Evolutionary conservation across 2,888 invertebrate genomes (phyloP), one percentile per base, ranked within the genome.

Genomic region (Geotrupes spiniger): DNA sequence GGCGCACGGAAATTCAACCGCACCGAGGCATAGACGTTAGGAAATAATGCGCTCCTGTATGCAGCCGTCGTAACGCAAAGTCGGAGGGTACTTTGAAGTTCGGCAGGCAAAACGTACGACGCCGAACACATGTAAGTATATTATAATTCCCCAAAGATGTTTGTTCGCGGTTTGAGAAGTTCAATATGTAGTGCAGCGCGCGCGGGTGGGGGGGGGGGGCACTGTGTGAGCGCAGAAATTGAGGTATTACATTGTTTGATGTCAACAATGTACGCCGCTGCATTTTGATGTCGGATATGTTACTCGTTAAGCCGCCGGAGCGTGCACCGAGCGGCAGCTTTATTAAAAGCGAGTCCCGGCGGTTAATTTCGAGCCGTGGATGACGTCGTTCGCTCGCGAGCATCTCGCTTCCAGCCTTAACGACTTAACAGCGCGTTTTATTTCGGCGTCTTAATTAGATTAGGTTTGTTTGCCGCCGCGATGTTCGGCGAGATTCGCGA

Each of bases 201-300:
- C n/a, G n/a, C n/a, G n/a, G n/a, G n/a, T n/a, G n/a, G n/a, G n/a
- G n/a, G n/a, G 11, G 9, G 33, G 4, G 3, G 21, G 4, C 21
- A 6, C 21, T 21, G 14, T 4, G 14, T 15, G 33, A 8, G 33
- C 9, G 33, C 33, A 33, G 33, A 33, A 33, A 33, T 31, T 33
- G 33, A n/a, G 33, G 33, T 33, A 33, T 33, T 33, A 33, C 33
- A 15, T 15, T 33, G 33, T 33, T 33, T 33, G 33, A 33, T 33
- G 33, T 33, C 12, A 33, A 33, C 33, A 33, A 33, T 8, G 33
- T 33, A 21, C 21, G 21, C 21, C 6, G 3, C 21, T 21, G 21
- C 21, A 21, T 21, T 21, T 21, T 21, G 21, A 21, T 21, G 21
- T 21, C 21, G 21, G 21, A 21, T 21, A 21, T 6, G 21, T 21